These are phyloP conservation scores for Poecile atricapillus DNA, from an alignment of 2,113 vertebrate genomes.

Conservation along the genomic window DNA sequence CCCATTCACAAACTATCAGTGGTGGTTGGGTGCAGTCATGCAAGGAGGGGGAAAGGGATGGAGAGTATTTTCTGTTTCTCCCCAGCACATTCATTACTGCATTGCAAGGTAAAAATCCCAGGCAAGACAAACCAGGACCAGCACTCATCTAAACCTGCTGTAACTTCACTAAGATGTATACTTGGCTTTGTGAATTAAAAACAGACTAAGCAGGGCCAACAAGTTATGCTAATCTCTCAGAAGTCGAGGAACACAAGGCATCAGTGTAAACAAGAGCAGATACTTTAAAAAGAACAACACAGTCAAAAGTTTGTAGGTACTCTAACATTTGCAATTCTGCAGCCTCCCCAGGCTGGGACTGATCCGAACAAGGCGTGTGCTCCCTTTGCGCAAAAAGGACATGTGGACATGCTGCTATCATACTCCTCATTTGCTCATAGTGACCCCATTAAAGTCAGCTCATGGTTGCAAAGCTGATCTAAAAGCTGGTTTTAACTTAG, in stretches of 20 bases:
- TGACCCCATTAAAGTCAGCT: not conserved
- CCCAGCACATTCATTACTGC: not conserved
- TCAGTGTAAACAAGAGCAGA: not conserved
- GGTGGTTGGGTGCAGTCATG: not conserved
- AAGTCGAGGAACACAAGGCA: not conserved
- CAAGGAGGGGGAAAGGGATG: not conserved
- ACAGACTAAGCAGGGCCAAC: not conserved
- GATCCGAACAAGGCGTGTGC: fast-evolving
- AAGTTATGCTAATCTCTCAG: not conserved
- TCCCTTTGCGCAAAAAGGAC: not conserved
- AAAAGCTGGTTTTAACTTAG: not conserved
- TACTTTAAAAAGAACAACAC: not conserved
- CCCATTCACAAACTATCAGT: not conserved
- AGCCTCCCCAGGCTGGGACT: not conserved
- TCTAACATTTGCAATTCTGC: not conserved
- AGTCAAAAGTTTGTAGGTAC: not conserved
- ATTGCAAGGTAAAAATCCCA: not conserved
- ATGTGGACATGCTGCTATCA: fast-evolving
- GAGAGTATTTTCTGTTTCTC: not conserved
- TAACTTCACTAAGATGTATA: not conserved
- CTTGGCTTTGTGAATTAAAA: not conserved
- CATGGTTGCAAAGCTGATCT: not conserved
- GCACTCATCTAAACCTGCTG: not conserved
- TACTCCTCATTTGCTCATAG: not conserved
- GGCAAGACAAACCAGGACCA: not conserved